Base-by-base conservation (phyloP, 2,113 vertebrate genomes). In the Cheilinus undulatus region DNA sequence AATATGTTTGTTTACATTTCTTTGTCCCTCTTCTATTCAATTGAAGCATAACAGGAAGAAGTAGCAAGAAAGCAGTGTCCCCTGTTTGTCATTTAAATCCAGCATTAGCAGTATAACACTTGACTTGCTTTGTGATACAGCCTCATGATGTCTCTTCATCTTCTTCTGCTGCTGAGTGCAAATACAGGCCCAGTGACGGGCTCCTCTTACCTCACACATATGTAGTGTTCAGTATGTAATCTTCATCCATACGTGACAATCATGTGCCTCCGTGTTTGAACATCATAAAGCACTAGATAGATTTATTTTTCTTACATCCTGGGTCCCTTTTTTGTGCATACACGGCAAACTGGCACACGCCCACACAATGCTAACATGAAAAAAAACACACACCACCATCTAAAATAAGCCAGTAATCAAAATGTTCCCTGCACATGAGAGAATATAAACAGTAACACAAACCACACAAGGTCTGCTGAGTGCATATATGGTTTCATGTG, bases 271-370 rank as follows among this genome's bases (percentile, higher is more conserved):
- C 20, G 43, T 19, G 27, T 54, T 27, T 3, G 34, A 65, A 60
- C 30, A 15, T 45, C 26, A 17, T 24, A n/a, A n/a, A 42, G 66
- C 42, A 66, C 49, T 67, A 65, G 70, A 75, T 63, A 62, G 23
- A 67, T 13, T 5, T 30, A 6, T 7, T 20, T 19, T 10, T 53
- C 53, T 43, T 3, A 69, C 32, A 61, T 60, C 54, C 60, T 56
- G 8, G 22, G 58, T 78, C 53, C 43, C 43, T 60, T 67, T 9
- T 46, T 50, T 42, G 28, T 72, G 73, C 27, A 34, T 19, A 61
- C 61, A 82, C 58, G 32, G 62, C 83, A 86, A 53, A 78, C 77
- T 2, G 12, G 63, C 70, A 64, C 71, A 74, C 71, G 53, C 81
- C 57, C 74, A n/a, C 26, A 76, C 56, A 75, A 63, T 3, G 22